Conservation (phyloP, 2,113 vertebrate genomes). For the Cottus gobio region DNA sequence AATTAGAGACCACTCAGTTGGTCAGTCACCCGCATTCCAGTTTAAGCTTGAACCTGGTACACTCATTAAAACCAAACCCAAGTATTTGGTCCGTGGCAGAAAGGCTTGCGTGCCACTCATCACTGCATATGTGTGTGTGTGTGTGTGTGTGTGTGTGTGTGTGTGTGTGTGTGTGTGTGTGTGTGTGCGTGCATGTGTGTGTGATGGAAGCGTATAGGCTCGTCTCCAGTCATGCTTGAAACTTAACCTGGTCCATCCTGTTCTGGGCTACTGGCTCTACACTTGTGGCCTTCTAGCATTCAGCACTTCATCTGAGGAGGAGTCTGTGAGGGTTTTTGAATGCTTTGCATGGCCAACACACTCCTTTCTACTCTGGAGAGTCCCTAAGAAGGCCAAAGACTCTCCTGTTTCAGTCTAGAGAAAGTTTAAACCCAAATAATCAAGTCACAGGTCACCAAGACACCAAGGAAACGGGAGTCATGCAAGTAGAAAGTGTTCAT, state of each 20-base stretch:
- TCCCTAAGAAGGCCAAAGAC: slow-evolving; percentile 19
- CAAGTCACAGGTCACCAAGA: not conserved
- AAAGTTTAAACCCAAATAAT: slow-evolving; percentile 27
- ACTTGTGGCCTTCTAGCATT: slow-evolving; percentile 53
- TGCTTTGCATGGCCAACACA: slow-evolving; percentile 8
- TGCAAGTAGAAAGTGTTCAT: not conserved
- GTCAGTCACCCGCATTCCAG: slow-evolving; percentile 73
- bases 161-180: slow-evolving; percentile 12
- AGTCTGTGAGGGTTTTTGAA: slow-evolving; percentile 32
- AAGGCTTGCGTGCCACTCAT: slow-evolving; percentile 47
- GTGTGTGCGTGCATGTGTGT: slow-evolving; percentile 13
- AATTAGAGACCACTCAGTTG: slow-evolving; percentile 70
- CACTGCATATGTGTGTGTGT: slow-evolving; percentile 17
- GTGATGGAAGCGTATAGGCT: no score
- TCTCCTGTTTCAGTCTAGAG: slow-evolving; percentile 5
- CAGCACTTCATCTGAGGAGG: slow-evolving; percentile 52
- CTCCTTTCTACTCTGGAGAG: slow-evolving; percentile 10
- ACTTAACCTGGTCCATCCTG: slow-evolving; percentile 62
- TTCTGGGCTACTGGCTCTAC: slow-evolving; percentile 57
- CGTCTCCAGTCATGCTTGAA: slow-evolving; percentile 51
- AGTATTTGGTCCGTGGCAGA: slow-evolving; percentile 50
- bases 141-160: slow-evolving; percentile 33
- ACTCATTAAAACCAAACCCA: slow-evolving; percentile 67
- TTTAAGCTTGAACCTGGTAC: slow-evolving; percentile 67
- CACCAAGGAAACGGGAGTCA: slow-evolving; percentile 6